phyloP scores from a whole-genome alignment of 2,888 invertebrate genomes.

The Calliopum simillimum region DNA sequence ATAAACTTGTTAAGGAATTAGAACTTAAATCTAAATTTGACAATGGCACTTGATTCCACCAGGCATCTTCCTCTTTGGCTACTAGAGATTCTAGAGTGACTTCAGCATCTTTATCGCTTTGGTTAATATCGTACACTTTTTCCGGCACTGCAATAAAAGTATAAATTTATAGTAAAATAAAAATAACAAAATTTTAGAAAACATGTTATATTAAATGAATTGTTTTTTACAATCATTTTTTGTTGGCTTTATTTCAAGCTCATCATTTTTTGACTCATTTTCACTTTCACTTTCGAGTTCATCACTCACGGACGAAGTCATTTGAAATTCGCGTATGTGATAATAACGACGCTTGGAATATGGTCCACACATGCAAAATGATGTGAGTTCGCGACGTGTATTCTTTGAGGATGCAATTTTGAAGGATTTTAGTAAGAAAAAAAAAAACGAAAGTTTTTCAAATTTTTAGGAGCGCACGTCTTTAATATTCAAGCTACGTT shows the following conservation, averaged over 20 bases:
- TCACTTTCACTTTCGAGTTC: slow-evolving; percentile 55
- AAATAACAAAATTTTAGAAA: slow-evolving; percentile 15
- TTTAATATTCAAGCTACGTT: not conserved
- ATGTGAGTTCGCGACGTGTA: slow-evolving; percentile 56
- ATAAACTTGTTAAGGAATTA: slow-evolving; percentile 75
- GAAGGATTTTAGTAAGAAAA: slow-evolving; percentile 46
- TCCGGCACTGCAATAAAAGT: slow-evolving; percentile 73
- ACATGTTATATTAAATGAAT: not conserved
- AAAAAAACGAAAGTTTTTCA: not conserved
- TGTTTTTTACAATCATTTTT: slow-evolving; percentile 46
- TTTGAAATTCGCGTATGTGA: slow-evolving; percentile 59
- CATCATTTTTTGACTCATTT: slow-evolving; percentile 48
- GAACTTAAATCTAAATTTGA: slow-evolving; percentile 83
- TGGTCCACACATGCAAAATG: slow-evolving; percentile 63
- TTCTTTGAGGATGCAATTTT: slow-evolving; percentile 63
- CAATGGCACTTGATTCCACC: slow-evolving; percentile 88
- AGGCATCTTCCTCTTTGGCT: slow-evolving; percentile 72
- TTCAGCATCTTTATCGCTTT: slow-evolving; percentile 74
- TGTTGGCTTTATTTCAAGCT: slow-evolving; percentile 24
- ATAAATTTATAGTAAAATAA: not conserved
- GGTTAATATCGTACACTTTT: slow-evolving; percentile 80
- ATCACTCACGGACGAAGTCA: slow-evolving; percentile 57
- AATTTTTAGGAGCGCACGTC: not conserved
- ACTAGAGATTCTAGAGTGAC: slow-evolving; percentile 68
- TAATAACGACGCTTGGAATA: slow-evolving; percentile 60